Base-by-base conservation (phyloP, 2,888 invertebrate genomes). In the Ennomos fuscantarius region DNA sequence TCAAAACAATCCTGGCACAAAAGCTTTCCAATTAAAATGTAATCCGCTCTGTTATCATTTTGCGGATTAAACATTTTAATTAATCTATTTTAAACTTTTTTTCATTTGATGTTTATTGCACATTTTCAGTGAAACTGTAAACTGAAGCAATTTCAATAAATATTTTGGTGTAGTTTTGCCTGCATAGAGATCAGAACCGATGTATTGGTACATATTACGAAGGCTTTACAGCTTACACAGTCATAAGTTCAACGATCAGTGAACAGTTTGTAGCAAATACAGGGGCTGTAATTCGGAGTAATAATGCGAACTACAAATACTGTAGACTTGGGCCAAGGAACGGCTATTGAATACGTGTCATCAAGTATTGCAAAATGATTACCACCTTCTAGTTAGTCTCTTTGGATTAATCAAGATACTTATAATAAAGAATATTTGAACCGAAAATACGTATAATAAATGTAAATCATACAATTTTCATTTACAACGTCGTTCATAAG, bases 11-110 rank as follows among this genome's bases (percentile, higher is more conserved):
- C 49, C 63, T 60, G 58, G 55, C 58, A 54, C 43, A 41, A 63
- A 61, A 61, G 65, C 63, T 65, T 67, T 65, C 63, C 65, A 65
- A 67, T 67, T 67, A 65, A 63, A 67, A 62, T 58, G 44, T 59
- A 66, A 66, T 66, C 64, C 62, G 66, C 66, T 66, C 40, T 56
- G 62, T 62, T 55, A 52, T 62, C 58, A 60, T 62, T 63, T 60
- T 39, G 51, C 31, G 53, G 60, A 66, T 55, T 66, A 60, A 57
- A 51, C 43, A 61, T 60, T 61, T 55, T 45, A 36, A 59, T 49
- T 56, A 60, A 61, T 62, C 41, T 35, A 46, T 54, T 55, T 39
- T 42, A 42, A 54, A 47, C 42, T 8, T 55, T 24, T 52, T 24
- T n/a, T n/a, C 35, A 39, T 42, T 37, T 40, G n/a, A n/a, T n/a